Evolutionary conservation across 2,113 vertebrate species (phyloP), one percentile per base, ranked within the genome.

Genomic region (Psettodes erumei): DNA sequence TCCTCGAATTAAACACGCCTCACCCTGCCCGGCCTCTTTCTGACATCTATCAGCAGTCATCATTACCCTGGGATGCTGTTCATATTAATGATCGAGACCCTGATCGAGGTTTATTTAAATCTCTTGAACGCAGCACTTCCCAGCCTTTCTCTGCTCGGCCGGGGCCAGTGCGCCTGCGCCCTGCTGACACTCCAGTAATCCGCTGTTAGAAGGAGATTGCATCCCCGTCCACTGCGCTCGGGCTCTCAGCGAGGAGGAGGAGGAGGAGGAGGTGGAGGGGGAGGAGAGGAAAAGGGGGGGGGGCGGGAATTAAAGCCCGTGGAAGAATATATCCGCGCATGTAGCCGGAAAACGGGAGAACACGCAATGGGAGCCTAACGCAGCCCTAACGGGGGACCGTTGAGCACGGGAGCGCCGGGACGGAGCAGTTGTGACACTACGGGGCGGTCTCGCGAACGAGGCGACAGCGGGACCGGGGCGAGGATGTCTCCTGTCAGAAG

Each of bases 121-220:
- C 81, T 87, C 89, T 76, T 85, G 76, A 90, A 90, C 75, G n/a
- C 27, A 28, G n/a, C 47, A 50, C 47, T 15, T 73, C 63, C 74
- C 73, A 72, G 79, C 59, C 55, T 55, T 37, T 50, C 78, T 73
- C 70, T 66, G 71, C 55, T 76, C 54, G 37, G 27, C 64, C n/a
- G n/a, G 23, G 54, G n/a, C 61, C 54, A 86, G 6, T 85, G 93
- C 94, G 94, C 94, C 74, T 94, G 94, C 91, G 94, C 84, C 6
- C 68, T 91, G 86, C 90, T 89, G 91, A 94, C 92, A 89, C 91
- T 87, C 92, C 87, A 51, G 80, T 92, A 92, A 94, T 93, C 91
- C 90, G 78, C 89, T 84, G 84, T 77, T 68, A 69, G 86, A 86
- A 79, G 86, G 88, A 85, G 86, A 87, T 87, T 62, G 83, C 93